Evolutionary conservation across 2,113 vertebrate genomes (phyloP).

Genomic region (Arvicanthis niloticus): DNA sequence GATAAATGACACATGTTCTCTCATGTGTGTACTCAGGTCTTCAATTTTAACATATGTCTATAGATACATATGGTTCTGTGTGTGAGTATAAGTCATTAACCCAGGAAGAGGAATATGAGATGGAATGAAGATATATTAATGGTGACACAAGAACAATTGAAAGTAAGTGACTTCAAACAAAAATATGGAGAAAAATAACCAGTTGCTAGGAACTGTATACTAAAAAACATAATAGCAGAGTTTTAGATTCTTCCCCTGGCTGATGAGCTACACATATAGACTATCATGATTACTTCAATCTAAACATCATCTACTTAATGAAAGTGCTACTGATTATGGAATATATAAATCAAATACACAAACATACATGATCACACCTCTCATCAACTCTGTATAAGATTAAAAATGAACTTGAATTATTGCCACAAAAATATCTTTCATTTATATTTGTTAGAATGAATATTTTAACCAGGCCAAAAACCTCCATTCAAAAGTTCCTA

Average conservation of each 20-base stretch:
- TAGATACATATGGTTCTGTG: background rate
- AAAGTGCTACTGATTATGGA: background rate
- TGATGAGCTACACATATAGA: background rate
- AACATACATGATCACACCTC: background rate
- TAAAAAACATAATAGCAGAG: background rate
- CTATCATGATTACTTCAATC: background rate
- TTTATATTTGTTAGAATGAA: background rate
- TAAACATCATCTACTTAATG: background rate
- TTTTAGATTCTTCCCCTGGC: background rate
- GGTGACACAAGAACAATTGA: background rate
- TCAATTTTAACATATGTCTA: background rate
- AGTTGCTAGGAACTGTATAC: background rate
- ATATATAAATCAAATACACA: background rate
- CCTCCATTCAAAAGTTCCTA: background rate
- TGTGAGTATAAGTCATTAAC: background rate
- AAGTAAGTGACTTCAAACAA: background rate
- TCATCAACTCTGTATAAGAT: background rate
- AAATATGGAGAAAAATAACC: background rate
- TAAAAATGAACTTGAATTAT: background rate
- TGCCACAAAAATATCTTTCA: background rate
- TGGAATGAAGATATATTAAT: background rate
- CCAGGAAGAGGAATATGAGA: background rate
- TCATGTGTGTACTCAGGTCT: background rate
- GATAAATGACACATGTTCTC: background rate
- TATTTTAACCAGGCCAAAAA: background rate